Evolutionary conservation across 1,140 invertebrate genomes (phyloP), one percentile per base, ranked within the genome.

Genomic region (Chymomyza costata): DNA sequence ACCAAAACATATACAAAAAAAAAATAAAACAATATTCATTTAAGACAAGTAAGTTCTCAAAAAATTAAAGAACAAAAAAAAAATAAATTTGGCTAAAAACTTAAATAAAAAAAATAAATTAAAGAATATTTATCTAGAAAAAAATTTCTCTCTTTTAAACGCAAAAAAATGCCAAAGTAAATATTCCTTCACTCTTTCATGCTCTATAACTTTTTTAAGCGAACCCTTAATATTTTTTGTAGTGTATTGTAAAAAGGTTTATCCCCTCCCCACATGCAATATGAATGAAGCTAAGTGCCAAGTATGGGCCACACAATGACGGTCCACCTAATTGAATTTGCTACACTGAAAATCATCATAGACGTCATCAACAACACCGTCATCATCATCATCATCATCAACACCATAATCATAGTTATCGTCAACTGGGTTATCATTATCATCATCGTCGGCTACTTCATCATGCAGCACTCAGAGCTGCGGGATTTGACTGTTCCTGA

Each of bases 161-260:
- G n/a, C n/a, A n/a, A n/a, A n/a, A n/a, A n/a, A n/a, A n/a, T n/a
- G n/a, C n/a, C n/a, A n/a, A n/a, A n/a, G n/a, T n/a, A n/a, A n/a
- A n/a, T n/a, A n/a, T n/a, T n/a, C n/a, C n/a, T n/a, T n/a, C n/a
- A n/a, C n/a, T n/a, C n/a, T n/a, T n/a, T n/a, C n/a, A n/a, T n/a
- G n/a, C n/a, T n/a, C n/a, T n/a, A n/a, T n/a, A n/a, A n/a, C n/a
- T n/a, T n/a, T n/a, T n/a, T n/a, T n/a, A n/a, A n/a, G n/a, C n/a
- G n/a, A n/a, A n/a, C n/a, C n/a, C n/a, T n/a, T n/a, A n/a, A n/a
- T n/a, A n/a, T n/a, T n/a, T n/a, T n/a, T n/a, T n/a, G n/a, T n/a
- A n/a, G n/a, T n/a, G n/a, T n/a, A n/a, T n/a, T n/a, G n/a, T n/a
- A 62, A 76, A 76, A 78, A 71, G 66, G 66, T 80, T 80, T 60